Evolutionary conservation across 2,113 vertebrate species (phyloP), one percentile per base, ranked within the genome.

Genomic region (Apodemus speciosus): DNA sequence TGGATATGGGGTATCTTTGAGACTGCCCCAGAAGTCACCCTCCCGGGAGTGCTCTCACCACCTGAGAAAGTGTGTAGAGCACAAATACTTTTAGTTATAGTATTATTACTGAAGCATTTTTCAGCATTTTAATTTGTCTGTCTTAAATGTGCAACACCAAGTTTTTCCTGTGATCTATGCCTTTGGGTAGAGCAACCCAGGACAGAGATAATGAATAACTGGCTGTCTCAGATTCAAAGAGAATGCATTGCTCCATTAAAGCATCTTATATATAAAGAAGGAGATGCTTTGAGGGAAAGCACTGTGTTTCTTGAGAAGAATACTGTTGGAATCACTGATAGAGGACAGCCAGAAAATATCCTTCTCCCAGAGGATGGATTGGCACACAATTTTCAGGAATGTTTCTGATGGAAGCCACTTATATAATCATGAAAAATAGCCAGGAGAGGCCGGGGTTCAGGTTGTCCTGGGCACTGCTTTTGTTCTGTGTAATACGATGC

Each of bases 341-440:
- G 62, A 60, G 16, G 23, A 30, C 18, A 77, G 38, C 16, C 30
- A 58, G 73, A 46, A 94, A 93, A 92, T 73, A 77, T 3, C 43
- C 20, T 75, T 88, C 25, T 58, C 38, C 91, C 16, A 73, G 43
- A 86, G 13, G 35, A 75, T 15, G n/a, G 80, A 30, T 71, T 72
- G 58, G 88, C 49, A 40, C 5, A 43, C 3, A n/a, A 25, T 20
- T 94, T 35, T 89, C 32, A 56, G 80, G 49, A 88, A 6, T 35
- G 6, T 90, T 84, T 92, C 30, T 64, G 79, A 58, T n/a, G 71
- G 15, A 83, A 93, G 64, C n/a, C 76, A 38, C 30, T 90, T 58
- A 51, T 3, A 25, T 90, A 90, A 94, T 93, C 40, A 86, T 72
- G 38, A 62, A 93, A 58, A 93, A 80, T 8, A 91, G 60, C 69